These are phyloP conservation scores for Phylloscopus collybita DNA, from an alignment of 2,797 vertebrate genomes.

Conservation along the genomic window DNA sequence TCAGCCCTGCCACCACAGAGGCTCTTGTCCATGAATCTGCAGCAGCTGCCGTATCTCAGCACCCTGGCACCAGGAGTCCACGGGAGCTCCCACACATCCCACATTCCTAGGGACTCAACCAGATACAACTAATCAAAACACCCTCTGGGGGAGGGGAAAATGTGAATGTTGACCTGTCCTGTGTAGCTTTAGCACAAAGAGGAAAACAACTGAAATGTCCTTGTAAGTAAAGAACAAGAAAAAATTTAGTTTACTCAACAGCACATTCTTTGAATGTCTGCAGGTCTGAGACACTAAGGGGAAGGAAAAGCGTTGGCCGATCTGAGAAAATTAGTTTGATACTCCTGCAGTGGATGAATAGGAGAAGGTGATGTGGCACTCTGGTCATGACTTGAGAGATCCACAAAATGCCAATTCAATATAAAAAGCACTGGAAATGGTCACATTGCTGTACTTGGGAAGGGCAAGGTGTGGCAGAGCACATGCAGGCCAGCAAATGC, in stretches of 20 bases:
- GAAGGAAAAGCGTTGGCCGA: neutral
- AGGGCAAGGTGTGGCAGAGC: neutral
- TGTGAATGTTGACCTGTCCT: neutral
- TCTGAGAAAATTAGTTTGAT: neutral
- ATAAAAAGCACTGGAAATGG: neutral
- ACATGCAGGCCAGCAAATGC: neutral
- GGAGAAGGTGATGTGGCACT: neutral
- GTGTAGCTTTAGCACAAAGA: neutral
- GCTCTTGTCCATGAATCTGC: neutral
- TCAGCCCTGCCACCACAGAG: neutral
- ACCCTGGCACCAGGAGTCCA: neutral
- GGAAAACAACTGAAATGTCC: constrained; percentile 32
- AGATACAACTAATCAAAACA: constrained; percentile 26
- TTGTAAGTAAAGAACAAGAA: constrained; percentile 6
- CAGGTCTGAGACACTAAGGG: neutral
- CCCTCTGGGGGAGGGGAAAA: neutral
- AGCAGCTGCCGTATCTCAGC: neutral
- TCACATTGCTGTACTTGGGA: neutral
- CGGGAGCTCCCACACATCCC: neutral
- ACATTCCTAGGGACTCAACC: neutral
- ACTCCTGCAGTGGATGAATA: neutral
- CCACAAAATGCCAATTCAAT: neutral
- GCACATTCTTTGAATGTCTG: constrained; percentile 16
- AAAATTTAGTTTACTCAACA: neutral
- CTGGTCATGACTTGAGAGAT: neutral